These are phyloP conservation scores for Panthera leo DNA, from an alignment of 2,113 vertebrate genomes.

Conservation along the genomic window DNA sequence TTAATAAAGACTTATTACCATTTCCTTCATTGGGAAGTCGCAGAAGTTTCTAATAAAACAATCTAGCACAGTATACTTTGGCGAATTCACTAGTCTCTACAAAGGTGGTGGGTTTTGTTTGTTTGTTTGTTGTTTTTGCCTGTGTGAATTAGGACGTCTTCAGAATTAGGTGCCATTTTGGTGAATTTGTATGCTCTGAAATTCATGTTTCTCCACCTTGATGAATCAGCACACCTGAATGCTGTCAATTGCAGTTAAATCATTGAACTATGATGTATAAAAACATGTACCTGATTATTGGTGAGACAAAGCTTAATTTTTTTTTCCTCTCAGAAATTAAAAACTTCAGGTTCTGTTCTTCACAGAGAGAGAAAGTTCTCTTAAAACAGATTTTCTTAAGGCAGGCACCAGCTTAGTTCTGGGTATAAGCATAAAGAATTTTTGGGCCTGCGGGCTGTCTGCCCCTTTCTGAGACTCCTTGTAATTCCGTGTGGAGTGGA, in stretches of 20 bases:
- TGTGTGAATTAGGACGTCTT: background rate
- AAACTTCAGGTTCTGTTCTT: background rate
- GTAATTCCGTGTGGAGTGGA: background rate
- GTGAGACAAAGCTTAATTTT: background rate
- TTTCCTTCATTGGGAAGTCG: background rate
- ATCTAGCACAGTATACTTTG: background rate
- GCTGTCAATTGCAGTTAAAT: background rate
- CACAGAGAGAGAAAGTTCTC: background rate
- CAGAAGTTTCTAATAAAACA: background rate
- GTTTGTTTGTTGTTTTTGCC: background rate
- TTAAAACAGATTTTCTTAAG: background rate
- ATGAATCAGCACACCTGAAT: background rate
- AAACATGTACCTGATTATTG: background rate
- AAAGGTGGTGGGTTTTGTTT: background rate
- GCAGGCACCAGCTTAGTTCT: background rate
- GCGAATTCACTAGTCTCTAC: background rate
- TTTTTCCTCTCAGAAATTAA: background rate
- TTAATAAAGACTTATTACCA: background rate
- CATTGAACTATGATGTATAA: background rate
- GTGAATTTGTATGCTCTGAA: background rate
- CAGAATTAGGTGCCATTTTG: background rate
- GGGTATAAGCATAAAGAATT: accelerated
- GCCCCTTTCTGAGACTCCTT: background rate
- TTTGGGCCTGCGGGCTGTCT: background rate
- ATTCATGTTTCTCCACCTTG: background rate